Base-by-base conservation (phyloP, 2,888 invertebrate genomes). In the Rhamphomyia laevipes region DNA sequence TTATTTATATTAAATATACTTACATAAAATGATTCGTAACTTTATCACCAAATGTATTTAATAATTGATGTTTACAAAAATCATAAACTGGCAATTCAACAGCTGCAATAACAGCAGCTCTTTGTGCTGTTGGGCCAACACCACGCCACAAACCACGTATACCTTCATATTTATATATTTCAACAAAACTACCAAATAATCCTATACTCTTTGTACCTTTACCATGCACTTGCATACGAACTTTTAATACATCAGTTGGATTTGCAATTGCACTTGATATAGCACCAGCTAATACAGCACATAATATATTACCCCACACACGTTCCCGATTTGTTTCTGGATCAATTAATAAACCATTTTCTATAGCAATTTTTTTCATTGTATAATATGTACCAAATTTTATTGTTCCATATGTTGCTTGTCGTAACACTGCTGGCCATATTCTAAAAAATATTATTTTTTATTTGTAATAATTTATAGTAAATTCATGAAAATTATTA, bases 341-440 rank as follows among this genome's bases (percentile, higher is more conserved):
- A 56, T 70, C 64, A 4, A 61, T 58, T 10, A 71, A 61, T 12
- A 67, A 51, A 0, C 77, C 74, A 55, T 76, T 71, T 63, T 77
- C 73, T 12, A 78, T 76, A 38, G 86, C 65, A 52, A 79, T 68
- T 62, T 81, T 77, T 71, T 94, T 93, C 57, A 94, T 71, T 2
- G 90, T 84, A 67, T 95, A 93, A 71, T 95, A 95, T 12, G 92
- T 88, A 57, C 95, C 95, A 67, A 95, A 94, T 73, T 95, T 95
- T 54, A 95, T 90, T 33, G 94, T 94, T 58, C 95, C 95, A 73
- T 95, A 95, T 37, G 91, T 92, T 30, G 93, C 88, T 71, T 95
- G 95, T 3, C 94, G 77, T 50, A 95, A 73, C 47, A 95, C 82
- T 41, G 95, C 94, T 46, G 94, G 93, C 77, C 86, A 85, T 64